Base-by-base conservation (phyloP, 35 echinoderm and acorn worm species). In the Heliocidaris tuberculata region DNA sequence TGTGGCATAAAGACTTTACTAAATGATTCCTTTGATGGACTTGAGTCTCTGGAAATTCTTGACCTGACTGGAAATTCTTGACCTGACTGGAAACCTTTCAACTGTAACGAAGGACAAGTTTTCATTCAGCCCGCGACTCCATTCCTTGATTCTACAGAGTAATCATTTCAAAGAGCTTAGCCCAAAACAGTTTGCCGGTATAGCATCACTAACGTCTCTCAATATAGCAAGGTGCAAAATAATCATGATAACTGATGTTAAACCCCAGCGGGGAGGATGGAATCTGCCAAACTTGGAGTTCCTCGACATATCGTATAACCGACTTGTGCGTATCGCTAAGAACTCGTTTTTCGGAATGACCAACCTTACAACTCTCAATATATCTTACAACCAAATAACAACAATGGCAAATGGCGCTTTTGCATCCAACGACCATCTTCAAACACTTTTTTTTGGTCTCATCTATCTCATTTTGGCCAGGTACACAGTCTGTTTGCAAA, bases 11-110 rank as follows among this genome's bases (percentile, higher is more conserved):
- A 93, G 11, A 93, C 47, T 59, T 5, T 93, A 10, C 31, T 52
- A 59, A 93, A 59, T 59, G 50, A 93, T 93, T 93, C 91, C 6
- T 93, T 93, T 56, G 91, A 30, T 27, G 91, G 91, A 93, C 48
- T 93, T 13, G 11, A 12, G 49, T 93, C 91, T 48, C 50, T 93
- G 48, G 31, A 59, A 31, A 59, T 31, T 17, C 50, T 93, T 49
- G 29, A 93, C 48, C 27, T 93, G n/a, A 42, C 35, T 42, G 35
- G 35, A 42, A 42, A n/a, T n/a, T n/a, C n/a, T n/a, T n/a, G n/a
- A 42, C 35, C 35, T 42, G 3, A 50, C 90, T 15, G 27, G 50
- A 30, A 92, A n/a, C n/a, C 91, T 93, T 30, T 13, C 16, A 2
- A 21, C 17, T 15, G 50, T 93, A 13, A 52, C 9, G 48, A 50